Conservation (phyloP, 2,888 invertebrate species). For the Phragmatobia fuliginosa region DNA sequence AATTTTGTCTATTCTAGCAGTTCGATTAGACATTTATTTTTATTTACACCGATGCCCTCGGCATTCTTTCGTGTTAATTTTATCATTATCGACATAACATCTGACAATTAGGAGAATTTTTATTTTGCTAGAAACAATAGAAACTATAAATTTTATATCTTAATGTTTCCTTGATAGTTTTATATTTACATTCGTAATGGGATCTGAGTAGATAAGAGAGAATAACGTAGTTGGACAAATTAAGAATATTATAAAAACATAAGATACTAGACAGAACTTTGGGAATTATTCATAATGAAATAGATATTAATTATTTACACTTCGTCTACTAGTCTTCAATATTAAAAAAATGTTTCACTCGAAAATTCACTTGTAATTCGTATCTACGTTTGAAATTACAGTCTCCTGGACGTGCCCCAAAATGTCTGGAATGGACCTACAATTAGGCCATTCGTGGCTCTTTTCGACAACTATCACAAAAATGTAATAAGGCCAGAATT, state of each 20-base stretch:
- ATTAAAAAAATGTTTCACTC: neutral
- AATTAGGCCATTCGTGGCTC: slow-evolving; percentile 88
- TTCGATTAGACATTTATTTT: neutral
- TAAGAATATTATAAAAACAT: too few relatives aligned
- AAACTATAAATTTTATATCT: neutral
- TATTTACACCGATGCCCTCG: neutral
- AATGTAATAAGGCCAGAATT: slow-evolving; percentile 89
- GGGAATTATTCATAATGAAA: neutral
- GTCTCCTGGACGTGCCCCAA: slow-evolving; percentile 89
- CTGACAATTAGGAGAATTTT: neutral
- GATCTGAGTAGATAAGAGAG: neutral
- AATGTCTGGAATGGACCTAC: slow-evolving; percentile 89
- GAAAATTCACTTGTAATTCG: neutral
- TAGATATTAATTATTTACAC: neutral
- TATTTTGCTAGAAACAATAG: neutral
- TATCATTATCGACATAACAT: neutral
- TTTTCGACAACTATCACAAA: slow-evolving; percentile 93
- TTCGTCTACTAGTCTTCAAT: neutral
- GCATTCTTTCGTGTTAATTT: neutral
- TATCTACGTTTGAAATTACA: slow-evolving; percentile 63
- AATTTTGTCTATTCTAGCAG: neutral
- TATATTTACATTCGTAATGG: neutral
- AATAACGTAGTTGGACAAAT: too few relatives aligned
- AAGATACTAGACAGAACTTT: neutral
- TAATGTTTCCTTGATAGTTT: neutral